A percentile compares a stretch with the other conserved stretches of the same genome.
Conservation (phyloP, 2,797 vertebrate genomes). For the Phylloscopus collybita region DNA sequence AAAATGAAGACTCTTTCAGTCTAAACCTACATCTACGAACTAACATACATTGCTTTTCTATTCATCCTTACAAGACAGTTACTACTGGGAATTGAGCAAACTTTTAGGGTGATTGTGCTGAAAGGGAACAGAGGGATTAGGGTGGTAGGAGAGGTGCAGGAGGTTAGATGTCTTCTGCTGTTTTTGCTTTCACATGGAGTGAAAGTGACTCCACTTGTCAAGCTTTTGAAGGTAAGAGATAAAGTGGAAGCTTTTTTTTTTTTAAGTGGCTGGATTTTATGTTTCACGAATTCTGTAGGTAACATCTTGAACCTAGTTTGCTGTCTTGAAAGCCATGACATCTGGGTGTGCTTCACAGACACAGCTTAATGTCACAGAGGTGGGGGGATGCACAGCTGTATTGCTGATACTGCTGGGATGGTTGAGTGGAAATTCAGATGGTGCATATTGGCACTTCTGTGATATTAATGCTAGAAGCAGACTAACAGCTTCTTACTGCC, state of each 20-base stretch:
- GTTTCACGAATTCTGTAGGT: background rate
- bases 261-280: background rate
- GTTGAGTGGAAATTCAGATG: background rate
- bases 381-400: background rate
- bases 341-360: conserved; percentile 1
- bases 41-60: conserved; percentile 32
- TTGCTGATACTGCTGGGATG: background rate
- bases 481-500: conserved; percentile 52
- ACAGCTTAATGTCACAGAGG: conserved; percentile 17
- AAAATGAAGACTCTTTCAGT: background rate
- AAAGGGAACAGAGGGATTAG: background rate
- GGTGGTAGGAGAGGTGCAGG: background rate
- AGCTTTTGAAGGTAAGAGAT: conserved; percentile 48
- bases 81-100: background rate
- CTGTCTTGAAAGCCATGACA: background rate
- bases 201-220: conserved; percentile 1
- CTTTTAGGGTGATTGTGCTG: background rate
- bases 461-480: conserved; percentile 41
- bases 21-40: background rate
- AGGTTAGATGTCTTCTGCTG: background rate
- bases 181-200: background rate
- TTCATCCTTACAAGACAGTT: conserved; percentile 9
- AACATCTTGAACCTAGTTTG: background rate
- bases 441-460: conserved; percentile 1
- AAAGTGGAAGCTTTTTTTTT: background rate